Evolutionary conservation across 2,888 invertebrate genomes (phyloP).

Genomic region (Polyommatus icarus): DNA sequence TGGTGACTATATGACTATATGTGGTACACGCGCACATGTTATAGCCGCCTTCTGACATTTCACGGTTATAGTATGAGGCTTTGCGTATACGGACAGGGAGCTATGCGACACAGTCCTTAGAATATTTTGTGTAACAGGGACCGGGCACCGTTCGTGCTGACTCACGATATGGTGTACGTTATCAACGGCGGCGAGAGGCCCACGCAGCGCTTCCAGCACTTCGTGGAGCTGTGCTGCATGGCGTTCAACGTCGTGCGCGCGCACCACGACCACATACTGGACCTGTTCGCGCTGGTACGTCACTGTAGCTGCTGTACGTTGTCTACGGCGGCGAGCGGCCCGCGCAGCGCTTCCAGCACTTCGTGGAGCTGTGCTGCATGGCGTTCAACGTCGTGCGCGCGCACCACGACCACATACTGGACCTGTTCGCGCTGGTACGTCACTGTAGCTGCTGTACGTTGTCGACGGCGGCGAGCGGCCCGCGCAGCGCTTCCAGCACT

Average conservation of each 20-base stretch:
- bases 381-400: conserved; percentile 97
- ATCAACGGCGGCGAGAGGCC: conserved; percentile 98
- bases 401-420: conserved; percentile 93
- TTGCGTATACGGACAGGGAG: neutral
- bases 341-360: conserved; percentile 96
- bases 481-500: conserved; percentile 96
- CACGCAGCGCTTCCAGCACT: conserved; percentile 96
- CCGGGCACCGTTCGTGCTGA: conserved; percentile 97
- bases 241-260: conserved; percentile 97
- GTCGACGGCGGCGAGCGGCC: conserved; percentile 91
- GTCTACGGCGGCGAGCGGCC: conserved; percentile 91
- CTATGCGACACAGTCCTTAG: neutral
- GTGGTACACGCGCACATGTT: neutral
- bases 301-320: conserved; percentile 2
- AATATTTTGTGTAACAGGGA: conserved; percentile 81
- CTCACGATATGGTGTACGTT: conserved; percentile 99
- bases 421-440: conserved; percentile 92
- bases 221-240: conserved; percentile 98
- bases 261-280: conserved; percentile 93
- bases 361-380: conserved; percentile 98
- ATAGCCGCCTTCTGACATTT: neutral
- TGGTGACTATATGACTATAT: no score
- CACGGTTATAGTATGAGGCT: neutral
- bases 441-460: conserved; percentile 2
- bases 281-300: conserved; percentile 92